Conservation (phyloP, 2,113 vertebrate species). For the Cottus gobio region DNA sequence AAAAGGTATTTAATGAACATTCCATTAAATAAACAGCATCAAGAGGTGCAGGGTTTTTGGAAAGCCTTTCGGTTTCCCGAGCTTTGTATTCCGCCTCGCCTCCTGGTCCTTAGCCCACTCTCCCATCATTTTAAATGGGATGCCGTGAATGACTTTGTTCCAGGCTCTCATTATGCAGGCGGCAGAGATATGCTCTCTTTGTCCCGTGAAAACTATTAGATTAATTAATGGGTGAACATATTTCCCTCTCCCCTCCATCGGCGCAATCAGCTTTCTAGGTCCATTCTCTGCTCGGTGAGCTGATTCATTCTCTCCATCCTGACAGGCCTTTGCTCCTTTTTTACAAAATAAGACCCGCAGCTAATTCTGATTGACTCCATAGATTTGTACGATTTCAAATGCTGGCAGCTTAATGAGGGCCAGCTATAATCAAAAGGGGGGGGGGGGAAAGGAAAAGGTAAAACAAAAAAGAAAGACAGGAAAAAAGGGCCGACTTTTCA, state of each 20-base stretch:
- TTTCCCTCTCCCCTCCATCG: conserved; percentile 65
- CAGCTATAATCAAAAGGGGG: conserved; percentile 59
- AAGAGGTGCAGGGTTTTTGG: background rate
- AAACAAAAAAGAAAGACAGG: background rate
- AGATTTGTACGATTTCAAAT: conserved; percentile 69
- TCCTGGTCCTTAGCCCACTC: conserved; percentile 44
- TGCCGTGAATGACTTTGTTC: conserved; percentile 73
- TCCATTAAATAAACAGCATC: conserved; percentile 31
- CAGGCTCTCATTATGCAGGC: conserved; percentile 73
- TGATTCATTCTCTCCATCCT: conserved; percentile 64
- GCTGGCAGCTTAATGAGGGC: conserved; percentile 67
- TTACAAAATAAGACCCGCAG: conserved; percentile 71
- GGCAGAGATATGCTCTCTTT: conserved; percentile 72
- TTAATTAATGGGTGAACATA: conserved; percentile 80
- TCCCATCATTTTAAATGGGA: conserved; percentile 58
- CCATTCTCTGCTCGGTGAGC: conserved; percentile 70
- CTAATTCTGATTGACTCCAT: conserved; percentile 78
- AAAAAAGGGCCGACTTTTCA: conserved; percentile 43
- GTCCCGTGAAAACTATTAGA: conserved; percentile 78
- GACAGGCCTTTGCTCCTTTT: conserved; percentile 53
- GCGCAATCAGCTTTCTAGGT: conserved; percentile 64
- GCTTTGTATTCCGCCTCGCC: conserved; percentile 35
- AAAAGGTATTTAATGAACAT: conserved; percentile 24
- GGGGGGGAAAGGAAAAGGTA: conserved; percentile 22
- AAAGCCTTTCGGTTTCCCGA: conserved; percentile 26